A percentile compares a stretch with the other conserved stretches of the same genome.
Evolutionary conservation across 2,797 vertebrate genomes (phyloP).

Genomic region (Natrix natrix): DNA sequence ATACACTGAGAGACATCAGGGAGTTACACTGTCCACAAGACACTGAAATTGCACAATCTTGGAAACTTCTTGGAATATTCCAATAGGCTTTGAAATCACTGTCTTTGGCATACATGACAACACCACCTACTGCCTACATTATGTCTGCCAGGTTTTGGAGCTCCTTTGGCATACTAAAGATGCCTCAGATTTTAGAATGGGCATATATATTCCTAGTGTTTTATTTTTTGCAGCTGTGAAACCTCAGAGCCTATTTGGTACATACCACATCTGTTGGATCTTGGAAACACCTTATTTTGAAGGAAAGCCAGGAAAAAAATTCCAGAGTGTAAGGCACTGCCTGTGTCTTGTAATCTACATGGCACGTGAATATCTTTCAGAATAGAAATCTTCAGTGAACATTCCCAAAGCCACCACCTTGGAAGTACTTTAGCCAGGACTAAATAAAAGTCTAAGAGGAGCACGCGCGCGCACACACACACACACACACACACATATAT

Average conservation of each 20-base stretch:
- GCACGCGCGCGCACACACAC: too few relatives aligned
- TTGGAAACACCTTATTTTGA: neutral
- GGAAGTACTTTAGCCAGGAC: neutral
- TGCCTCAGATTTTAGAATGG: neutral
- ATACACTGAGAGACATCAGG: neutral
- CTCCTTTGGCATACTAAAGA: neutral
- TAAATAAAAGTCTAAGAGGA: neutral
- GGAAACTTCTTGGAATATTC: neutral
- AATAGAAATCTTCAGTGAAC: neutral
- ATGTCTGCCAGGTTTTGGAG: neutral
- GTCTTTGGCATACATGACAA: neutral
- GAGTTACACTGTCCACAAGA: neutral
- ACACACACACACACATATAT: too few relatives aligned
- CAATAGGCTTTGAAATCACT: neutral
- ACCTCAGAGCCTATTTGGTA: neutral
- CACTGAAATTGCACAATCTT: neutral
- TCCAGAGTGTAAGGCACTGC: neutral
- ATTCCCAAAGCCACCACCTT: neutral
- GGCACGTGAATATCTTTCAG: neutral
- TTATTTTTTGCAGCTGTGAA: neutral
- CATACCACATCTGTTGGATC: neutral
- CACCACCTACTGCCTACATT: neutral
- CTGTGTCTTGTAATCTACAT: neutral
- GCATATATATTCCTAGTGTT: neutral
- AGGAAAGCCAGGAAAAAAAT: neutral